These are phyloP conservation scores for Spinus pinus DNA, from an alignment of 2,797 vertebrate species.

Conservation along the genomic window DNA sequence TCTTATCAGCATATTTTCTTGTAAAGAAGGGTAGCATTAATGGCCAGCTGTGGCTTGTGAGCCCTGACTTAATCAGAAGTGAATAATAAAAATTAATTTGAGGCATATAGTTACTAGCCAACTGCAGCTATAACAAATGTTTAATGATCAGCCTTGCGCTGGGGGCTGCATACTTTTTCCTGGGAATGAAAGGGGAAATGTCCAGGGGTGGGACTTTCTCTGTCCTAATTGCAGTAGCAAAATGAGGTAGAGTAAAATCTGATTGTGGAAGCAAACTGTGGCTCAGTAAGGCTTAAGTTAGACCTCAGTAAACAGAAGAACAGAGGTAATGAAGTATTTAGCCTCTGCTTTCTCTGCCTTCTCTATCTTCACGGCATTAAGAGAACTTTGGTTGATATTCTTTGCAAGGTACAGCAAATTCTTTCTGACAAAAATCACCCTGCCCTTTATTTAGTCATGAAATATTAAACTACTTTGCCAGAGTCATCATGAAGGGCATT, in stretches of 20 bases:
- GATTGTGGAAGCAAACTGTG: background rate
- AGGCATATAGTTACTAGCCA: background rate
- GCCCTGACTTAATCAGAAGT: background rate
- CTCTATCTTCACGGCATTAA: background rate
- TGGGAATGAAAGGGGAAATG: background rate
- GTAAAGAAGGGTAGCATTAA: conserved; percentile 19
- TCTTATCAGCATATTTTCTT: conserved; percentile 53
- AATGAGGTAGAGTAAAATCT: background rate
- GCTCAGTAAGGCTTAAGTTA: background rate
- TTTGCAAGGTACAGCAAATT: background rate
- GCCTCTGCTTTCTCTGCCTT: background rate
- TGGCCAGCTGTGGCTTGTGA: conserved; percentile 51
- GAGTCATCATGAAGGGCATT: background rate
- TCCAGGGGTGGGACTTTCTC: background rate
- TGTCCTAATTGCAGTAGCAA: background rate
- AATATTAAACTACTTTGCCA: background rate
- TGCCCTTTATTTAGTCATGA: background rate
- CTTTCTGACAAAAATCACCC: background rate
- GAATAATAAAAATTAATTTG: conserved; percentile 42
- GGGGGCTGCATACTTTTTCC: background rate
- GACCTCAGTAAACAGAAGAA: background rate
- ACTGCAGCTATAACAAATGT: background rate
- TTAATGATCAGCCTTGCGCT: background rate
- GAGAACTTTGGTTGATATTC: background rate
- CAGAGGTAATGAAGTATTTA: background rate